Base-by-base conservation (phyloP, 2,113 vertebrate genomes). In the Pseudolaguvia tuberculata region DNA sequence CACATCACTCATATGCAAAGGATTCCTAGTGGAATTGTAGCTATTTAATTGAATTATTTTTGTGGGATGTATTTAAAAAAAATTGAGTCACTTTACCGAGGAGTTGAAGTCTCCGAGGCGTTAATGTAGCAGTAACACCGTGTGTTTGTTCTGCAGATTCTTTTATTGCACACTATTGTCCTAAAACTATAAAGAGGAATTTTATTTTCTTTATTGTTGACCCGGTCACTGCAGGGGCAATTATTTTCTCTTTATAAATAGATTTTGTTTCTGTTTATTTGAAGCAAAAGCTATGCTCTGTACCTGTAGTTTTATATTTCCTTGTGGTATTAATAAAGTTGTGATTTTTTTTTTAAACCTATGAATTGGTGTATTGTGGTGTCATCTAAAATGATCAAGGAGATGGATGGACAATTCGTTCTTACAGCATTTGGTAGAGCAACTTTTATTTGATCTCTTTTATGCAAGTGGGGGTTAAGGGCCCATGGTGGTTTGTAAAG, bases 41-140 rank as follows among this genome's bases (percentile, higher is more conserved):
- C 2, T 9, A 2, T 23, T 63, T 42, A 11, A n/a, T n/a, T 5
- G 13, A 9, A 9, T 31, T 12, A n/a, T 9, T 47, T 48, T 13
- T 88, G 72, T 80, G 81, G 82, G 76, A 57, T 85, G 75, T 57
- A 31, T 72, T 17, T 7, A 13, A 65, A 47, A n/a, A 70, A n/a
- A 25, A 66, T 75, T 53, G 80, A 94, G 96, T 94, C 96, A 98
- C 96, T 98, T 98, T 99, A 98, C 91, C 88, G 89, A 91, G 88
- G 76, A 91, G 89, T 81, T 90, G 92, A 92, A 86, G 81, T 83
- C 76, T 84, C 93, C 93, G 92, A 8, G 70, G 39, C 94, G 94
- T 96, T 94, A 96, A 95, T 93, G 96, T 98, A 98, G 95, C 95
- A 98, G 95, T 94, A 91, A 90, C 91, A 86, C 93, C 84, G 91